A percentile compares a stretch with the other conserved stretches of the same genome.
These are phyloP conservation scores for Ibycter americanus DNA, from an alignment of 2,797 vertebrate species.

Conservation along the genomic window DNA sequence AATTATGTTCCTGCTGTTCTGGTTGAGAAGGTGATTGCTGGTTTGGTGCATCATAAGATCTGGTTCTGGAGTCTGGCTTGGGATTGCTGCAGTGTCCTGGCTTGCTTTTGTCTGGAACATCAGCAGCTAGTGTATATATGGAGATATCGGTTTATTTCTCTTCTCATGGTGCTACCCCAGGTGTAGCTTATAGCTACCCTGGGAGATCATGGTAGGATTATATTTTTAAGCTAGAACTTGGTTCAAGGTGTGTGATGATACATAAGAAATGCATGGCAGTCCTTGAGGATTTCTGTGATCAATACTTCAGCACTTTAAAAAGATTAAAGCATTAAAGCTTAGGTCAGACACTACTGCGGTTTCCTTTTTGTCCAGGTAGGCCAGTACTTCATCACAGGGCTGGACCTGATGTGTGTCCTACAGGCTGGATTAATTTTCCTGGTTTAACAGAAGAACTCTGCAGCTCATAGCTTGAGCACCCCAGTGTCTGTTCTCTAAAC, in stretches of 20 bases:
- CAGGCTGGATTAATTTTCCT: not conserved
- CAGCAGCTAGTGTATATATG: not conserved
- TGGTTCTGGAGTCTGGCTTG: not conserved
- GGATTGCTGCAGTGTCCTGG: not conserved
- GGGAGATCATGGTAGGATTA: not conserved
- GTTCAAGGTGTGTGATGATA: not conserved
- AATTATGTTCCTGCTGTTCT: not conserved
- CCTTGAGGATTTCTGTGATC: not conserved
- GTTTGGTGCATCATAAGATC: not conserved
- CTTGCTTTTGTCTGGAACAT: not conserved
- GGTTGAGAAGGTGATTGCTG: not conserved
- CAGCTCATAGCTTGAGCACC: not conserved
- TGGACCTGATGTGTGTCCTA: not conserved
- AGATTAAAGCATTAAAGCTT: not conserved
- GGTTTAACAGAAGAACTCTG: not conserved
- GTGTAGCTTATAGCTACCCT: not conserved
- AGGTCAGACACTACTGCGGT: not conserved
- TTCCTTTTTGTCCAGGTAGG: not conserved
- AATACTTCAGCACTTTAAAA: not conserved
- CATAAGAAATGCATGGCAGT: not conserved
- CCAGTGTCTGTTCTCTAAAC: not conserved
- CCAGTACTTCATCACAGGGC: not conserved
- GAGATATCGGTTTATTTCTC: not conserved
- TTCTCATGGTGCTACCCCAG: not conserved
- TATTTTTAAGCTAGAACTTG: not conserved